Base-by-base conservation (phyloP, 2,797 vertebrate genomes). In the Pelobates cultripes region DNA sequence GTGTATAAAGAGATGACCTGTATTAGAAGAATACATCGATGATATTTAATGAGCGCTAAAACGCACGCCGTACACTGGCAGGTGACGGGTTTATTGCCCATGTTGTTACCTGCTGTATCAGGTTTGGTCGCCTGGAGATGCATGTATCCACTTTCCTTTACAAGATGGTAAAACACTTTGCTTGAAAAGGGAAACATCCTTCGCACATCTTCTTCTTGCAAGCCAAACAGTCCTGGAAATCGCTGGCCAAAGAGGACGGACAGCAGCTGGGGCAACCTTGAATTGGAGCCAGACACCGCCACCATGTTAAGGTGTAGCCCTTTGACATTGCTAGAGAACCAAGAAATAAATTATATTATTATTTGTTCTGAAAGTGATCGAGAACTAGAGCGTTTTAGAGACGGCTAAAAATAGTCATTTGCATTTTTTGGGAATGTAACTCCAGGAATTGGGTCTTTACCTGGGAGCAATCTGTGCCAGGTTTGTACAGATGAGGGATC, bases 111-210 rank as follows among this genome's bases (percentile, higher is more conserved):
- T 73, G 82, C 89, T 0, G 91, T 93, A 73, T 94, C 93, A 0
- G 94, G 93, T 75, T 92, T 94, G 51, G 93, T 94, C 73, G 87
- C 70, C 80, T 95, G 94, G 81, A 94, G 89, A 82, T 94, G 93
- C 85, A 92, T 51, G 0, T 94, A 94, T 60, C 93, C 93, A 3
- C 73, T 88, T 80, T 95, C 94, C 57, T 14, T 4, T 57, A 93
- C 0, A 0, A 88, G 0, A 53, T 0, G 87, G 71, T 84, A 80
- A 75, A 93, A 51, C 0, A 85, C 1, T 64, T 92, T 92, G 47
- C 89, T 67, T 77, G 79, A 1, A 63, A 90, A 82, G 44, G 93
- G 94, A 55, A 82, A 92, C 79, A 94, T 47, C 67, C 86, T 67
- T 45, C 88, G 78, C 0, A 91, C 7, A 1, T 95, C 94, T 71